Evolutionary conservation across 1,140 invertebrate genomes (phyloP).

Genomic region (Cydia amplana): DNA sequence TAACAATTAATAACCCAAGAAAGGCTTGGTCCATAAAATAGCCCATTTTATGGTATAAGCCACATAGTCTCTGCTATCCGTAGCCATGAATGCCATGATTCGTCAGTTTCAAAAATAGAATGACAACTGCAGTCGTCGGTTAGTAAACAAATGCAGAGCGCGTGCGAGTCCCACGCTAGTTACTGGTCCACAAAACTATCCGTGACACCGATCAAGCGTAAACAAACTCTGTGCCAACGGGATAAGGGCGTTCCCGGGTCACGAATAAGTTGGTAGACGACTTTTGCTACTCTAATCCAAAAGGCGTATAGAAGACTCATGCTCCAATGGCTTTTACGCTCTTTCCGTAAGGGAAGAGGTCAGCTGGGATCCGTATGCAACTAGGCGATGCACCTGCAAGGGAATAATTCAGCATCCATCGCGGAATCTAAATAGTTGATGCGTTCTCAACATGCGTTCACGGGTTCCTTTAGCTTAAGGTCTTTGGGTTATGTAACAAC

Average conservation of each 20-base stretch:
- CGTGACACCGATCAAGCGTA: background rate
- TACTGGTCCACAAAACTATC: background rate
- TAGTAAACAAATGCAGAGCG: conserved; percentile 26
- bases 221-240: background rate
- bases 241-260: background rate
- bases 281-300: background rate
- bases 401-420: conserved; percentile 26
- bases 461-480: background rate
- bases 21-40: background rate
- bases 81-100: background rate
- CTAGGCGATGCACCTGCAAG: conserved; percentile 26
- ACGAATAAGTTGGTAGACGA: background rate
- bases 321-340: background rate
- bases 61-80: background rate
- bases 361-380: background rate
- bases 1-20: no score
- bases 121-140: conserved; percentile 6
- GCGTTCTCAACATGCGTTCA: conserved; percentile 5
- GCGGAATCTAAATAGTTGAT: conserved; percentile 12
- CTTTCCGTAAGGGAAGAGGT: background rate
- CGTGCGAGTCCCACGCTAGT: conserved; percentile 19
- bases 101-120: conserved; percentile 23
- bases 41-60: background rate
- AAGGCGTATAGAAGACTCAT: background rate
- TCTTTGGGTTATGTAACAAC: background rate